phyloP scores from a whole-genome alignment of 2,113 vertebrate species.

The Lethenteron camtschaticum region DNA sequence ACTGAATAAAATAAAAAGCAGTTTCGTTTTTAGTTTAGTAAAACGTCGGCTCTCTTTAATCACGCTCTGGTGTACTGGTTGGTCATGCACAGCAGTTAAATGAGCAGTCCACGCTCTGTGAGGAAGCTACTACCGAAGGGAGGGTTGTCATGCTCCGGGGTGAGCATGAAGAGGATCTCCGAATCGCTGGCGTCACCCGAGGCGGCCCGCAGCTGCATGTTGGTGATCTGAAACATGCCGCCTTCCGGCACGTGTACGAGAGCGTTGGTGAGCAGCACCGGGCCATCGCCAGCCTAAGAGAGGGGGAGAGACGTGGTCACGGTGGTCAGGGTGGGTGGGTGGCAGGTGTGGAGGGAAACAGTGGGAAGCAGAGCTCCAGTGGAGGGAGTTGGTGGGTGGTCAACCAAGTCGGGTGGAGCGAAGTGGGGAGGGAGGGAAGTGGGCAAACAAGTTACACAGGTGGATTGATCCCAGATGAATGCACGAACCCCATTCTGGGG shows the following conservation, averaged over 20 bases:
- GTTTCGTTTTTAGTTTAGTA: neutral
- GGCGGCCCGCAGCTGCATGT: slow-evolving; percentile 32
- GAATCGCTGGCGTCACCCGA: slow-evolving; percentile 28
- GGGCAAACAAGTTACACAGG: no score
- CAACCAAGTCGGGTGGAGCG: no score
- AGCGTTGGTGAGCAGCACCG: slow-evolving; percentile 24
- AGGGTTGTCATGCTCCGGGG: slow-evolving; percentile 21
- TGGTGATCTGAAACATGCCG: slow-evolving; percentile 59
- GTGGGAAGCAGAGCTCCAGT: no score
- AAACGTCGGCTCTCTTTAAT: neutral
- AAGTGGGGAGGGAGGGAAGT: no score
- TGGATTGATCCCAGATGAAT: no score
- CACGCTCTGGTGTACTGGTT: neutral
- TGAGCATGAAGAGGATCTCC: slow-evolving; percentile 46
- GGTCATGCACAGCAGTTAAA: no score
- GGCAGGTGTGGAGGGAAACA: no score
- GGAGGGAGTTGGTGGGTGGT: no score
- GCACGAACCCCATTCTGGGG: no score
- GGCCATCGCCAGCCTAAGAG: neutral
- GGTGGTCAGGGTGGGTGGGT: no score
- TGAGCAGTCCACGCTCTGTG: neutral
- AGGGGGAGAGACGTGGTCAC: no score
- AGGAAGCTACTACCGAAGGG: slow-evolving; percentile 34
- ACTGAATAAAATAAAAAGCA: neutral
- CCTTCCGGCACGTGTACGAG: slow-evolving; percentile 72